A percentile compares a stretch with the other conserved stretches of the same genome.
Evolutionary conservation across 2,888 invertebrate species (phyloP).

Genomic region (Merodon equestris): DNA sequence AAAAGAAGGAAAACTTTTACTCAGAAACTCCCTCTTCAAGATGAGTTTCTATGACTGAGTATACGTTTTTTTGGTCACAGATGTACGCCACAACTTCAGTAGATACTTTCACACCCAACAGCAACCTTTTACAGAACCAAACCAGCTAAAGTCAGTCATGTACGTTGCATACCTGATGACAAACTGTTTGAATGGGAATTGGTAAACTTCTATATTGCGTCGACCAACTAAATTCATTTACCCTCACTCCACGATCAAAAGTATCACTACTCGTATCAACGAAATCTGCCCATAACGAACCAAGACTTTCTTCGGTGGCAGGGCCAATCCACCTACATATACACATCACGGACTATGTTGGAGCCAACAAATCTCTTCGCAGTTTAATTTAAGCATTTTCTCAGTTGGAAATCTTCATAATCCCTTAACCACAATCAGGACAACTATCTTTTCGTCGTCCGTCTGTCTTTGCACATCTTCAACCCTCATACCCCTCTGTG

Average conservation of each 20-base stretch:
- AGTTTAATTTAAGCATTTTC: conserved; percentile 68
- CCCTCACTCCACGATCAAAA: conserved; percentile 21
- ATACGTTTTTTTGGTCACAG: conserved; percentile 63
- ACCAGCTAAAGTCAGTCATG: conserved; percentile 19
- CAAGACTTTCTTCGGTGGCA: not conserved
- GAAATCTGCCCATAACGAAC: no score
- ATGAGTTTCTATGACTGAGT: conserved; percentile 32
- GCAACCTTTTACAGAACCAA: conserved; percentile 34
- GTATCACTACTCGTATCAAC: conserved; percentile 20
- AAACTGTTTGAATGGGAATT: conserved; percentile 62
- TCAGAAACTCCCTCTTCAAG: not conserved
- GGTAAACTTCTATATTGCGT: conserved; percentile 59
- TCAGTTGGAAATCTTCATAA: conserved; percentile 66
- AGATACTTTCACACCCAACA: conserved; percentile 59
- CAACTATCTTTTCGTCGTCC: conserved; percentile 32
- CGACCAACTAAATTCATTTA: conserved; percentile 46
- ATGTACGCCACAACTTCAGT: conserved; percentile 61
- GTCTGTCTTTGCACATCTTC: conserved; percentile 13
- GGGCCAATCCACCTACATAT: not conserved
- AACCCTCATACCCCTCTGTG: not conserved
- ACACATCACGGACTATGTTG: conserved; percentile 15
- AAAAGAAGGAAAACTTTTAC: conserved; percentile 26
- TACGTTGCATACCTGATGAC: conserved; percentile 54
- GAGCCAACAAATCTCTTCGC: conserved; percentile 40
- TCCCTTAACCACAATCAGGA: conserved; percentile 60